Percentiles rank a stretch among this genome's conserved stretches.
Conservation (phyloP, 2,113 vertebrate species). For the Haemorhous mexicanus region DNA sequence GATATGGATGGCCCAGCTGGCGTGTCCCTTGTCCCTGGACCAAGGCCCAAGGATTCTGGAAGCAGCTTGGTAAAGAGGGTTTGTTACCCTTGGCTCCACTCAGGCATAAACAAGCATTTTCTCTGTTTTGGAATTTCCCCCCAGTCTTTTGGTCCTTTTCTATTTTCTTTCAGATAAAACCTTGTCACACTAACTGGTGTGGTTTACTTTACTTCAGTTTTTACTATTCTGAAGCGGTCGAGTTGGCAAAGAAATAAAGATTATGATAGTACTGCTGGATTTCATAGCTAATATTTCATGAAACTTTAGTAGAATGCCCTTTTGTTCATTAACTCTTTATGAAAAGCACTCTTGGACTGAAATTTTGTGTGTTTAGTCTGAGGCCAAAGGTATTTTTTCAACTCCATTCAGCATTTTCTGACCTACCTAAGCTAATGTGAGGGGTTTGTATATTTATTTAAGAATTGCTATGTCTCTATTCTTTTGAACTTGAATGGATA, state of each 20-base stretch:
- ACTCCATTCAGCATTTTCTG: slow-evolving; percentile 2
- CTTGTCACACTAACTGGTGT: not conserved
- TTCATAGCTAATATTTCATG: not conserved
- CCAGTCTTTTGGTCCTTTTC: not conserved
- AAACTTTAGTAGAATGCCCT: not conserved
- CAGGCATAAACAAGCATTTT: not conserved
- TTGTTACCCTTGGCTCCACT: not conserved
- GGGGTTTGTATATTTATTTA: not conserved
- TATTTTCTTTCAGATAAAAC: slow-evolving; percentile 8
- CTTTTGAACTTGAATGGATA: not conserved
- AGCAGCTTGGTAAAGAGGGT: not conserved
- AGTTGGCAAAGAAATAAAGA: slow-evolving; percentile 31
- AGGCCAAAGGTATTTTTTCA: not conserved
- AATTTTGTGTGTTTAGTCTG: not conserved
- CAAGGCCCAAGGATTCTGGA: slow-evolving; percentile 19
- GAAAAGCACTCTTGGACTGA: not conserved
- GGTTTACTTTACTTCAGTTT: not conserved
- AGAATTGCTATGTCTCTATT: not conserved
- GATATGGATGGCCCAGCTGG: slow-evolving; percentile 31
- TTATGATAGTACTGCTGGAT: not conserved
- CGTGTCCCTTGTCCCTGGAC: slow-evolving; percentile 15
- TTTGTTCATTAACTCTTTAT: slow-evolving; percentile 22
- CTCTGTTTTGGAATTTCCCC: not conserved
- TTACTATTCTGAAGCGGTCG: not conserved
- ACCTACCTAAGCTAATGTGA: not conserved